These are phyloP conservation scores for Chrysemys picta DNA, from an alignment of 2,113 vertebrate genomes.

Conservation along the genomic window DNA sequence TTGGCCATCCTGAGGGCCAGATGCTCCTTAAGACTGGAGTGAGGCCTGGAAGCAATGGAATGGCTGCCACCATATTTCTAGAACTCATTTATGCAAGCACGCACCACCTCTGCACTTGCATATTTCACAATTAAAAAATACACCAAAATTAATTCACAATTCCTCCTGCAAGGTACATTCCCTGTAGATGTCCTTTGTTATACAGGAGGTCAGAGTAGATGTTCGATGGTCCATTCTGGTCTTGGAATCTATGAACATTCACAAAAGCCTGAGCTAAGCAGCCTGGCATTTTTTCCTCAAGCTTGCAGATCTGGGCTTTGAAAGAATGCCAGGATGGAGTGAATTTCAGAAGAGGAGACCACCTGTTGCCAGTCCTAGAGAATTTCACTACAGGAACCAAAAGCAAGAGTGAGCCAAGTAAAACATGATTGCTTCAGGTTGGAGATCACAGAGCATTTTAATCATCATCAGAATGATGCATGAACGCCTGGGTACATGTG, in stretches of 20 bases:
- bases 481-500: not conserved
- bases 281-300: not conserved
- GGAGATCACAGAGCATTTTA: not conserved
- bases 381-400: not conserved
- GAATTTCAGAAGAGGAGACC: not conserved
- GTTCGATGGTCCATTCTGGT: not conserved
- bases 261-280: constrained; percentile 13
- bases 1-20: not conserved
- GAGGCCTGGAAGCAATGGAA: not conserved
- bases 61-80: not conserved
- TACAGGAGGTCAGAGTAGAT: not conserved
- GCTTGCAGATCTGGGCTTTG: not conserved
- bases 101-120: not conserved
- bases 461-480: not conserved
- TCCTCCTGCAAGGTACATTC: not conserved
- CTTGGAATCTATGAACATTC: not conserved
- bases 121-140: not conserved
- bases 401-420: not conserved
- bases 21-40: not conserved
- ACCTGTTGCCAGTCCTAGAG: not conserved
- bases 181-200: not conserved
- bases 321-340: not conserved
- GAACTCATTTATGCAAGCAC: not conserved
- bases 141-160: not conserved
- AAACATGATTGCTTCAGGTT: not conserved